Conservation (phyloP, 2,113 vertebrate species). For the Datnioides undecimradiatus region DNA sequence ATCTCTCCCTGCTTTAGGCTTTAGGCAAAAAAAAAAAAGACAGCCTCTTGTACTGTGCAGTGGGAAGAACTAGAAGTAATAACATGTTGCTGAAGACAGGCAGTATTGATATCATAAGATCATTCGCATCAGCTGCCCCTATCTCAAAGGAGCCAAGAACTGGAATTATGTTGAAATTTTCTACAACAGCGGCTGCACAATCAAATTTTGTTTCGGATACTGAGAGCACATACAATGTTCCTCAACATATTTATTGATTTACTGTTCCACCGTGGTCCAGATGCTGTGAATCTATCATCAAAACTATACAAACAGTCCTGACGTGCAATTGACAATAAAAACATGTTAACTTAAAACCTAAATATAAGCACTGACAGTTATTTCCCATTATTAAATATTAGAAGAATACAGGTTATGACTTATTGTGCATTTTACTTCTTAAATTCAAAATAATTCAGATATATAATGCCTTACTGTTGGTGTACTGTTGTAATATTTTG, state of each 20-base stretch:
- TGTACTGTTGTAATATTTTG: not conserved
- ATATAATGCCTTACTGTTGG: not conserved
- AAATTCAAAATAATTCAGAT: not conserved
- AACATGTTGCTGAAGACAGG: conserved; percentile 7
- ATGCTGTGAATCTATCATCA: not conserved
- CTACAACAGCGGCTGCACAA: not conserved
- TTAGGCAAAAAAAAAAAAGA: conserved; percentile 39
- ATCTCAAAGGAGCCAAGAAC: not conserved
- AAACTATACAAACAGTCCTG: not conserved
- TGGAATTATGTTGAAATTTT: not conserved
- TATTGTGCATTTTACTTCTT: not conserved
- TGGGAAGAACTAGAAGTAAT: not conserved
- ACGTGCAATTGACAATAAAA: not conserved
- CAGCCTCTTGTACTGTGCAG: not conserved
- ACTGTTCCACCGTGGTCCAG: not conserved
- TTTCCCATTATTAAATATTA: not conserved
- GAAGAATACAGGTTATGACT: not conserved
- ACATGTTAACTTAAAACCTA: not conserved
- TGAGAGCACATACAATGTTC: not conserved
- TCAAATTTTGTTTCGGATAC: not conserved
- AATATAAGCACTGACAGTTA: not conserved
- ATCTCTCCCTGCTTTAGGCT: conserved; percentile 5
- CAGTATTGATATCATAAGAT: conserved; percentile 26
- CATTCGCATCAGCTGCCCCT: not conserved
- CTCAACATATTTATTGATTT: not conserved